Percentiles rank a stretch among this genome's conserved stretches.
phyloP scores from a whole-genome alignment of 2,797 vertebrate species.

The Lepilemur ruficaudatus region DNA sequence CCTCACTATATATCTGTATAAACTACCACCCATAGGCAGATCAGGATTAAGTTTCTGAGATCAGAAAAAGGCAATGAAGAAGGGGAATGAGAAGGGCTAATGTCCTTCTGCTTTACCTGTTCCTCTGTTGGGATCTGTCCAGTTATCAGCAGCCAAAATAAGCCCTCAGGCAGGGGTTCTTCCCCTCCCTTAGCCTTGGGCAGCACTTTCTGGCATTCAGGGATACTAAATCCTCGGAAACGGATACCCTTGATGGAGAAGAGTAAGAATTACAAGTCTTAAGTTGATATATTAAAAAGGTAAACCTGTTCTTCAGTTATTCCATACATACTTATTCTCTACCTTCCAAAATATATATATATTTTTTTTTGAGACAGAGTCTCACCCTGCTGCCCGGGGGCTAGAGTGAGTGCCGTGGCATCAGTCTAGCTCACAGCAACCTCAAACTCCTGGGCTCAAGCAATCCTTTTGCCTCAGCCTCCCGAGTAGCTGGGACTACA shows the following conservation, averaged over 20 bases:
- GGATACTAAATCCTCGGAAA: conserved; percentile 97
- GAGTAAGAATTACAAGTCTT: conserved; percentile 35
- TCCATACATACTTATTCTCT: background rate
- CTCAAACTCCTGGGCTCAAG: no score
- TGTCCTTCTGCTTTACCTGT: conserved; percentile 86
- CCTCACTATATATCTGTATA: background rate
- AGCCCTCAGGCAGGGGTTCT: conserved; percentile 95
- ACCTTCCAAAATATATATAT: background rate
- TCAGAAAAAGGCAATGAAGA: conserved; percentile 21
- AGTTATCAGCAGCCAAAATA: conserved; percentile 98
- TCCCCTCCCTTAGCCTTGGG: conserved; percentile 93
- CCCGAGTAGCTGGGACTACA: no score
- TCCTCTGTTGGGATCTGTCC: conserved; percentile 95
- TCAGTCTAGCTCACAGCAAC: no score
- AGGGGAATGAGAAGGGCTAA: background rate
- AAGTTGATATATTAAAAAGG: background rate
- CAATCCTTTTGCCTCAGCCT: no score
- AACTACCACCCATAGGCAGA: background rate
- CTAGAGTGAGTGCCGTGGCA: no score
- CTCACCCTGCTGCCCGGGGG: no score
- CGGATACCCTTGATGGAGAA: conserved; percentile 91
- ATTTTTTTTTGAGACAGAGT: no score
- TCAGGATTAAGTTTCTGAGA: background rate
- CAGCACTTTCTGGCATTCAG: conserved; percentile 95
- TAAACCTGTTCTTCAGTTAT: background rate